Evolutionary conservation across 1,140 invertebrate species (phyloP), one percentile per base, ranked within the genome.

Genomic region (Philopotamus ludificatus): DNA sequence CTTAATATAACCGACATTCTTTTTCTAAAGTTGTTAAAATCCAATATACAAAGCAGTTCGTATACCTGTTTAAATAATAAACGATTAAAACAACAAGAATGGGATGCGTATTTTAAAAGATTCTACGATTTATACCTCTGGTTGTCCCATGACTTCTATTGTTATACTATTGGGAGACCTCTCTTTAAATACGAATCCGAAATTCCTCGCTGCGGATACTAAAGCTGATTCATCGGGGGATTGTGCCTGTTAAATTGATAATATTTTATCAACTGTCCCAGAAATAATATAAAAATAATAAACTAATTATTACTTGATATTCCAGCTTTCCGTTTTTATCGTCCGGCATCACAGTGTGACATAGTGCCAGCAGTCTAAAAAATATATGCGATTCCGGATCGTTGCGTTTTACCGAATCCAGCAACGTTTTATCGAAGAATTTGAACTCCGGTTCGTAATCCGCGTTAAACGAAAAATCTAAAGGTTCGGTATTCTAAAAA

Each of bases 1-100:
- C 90, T 85, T 68, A 97, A 83, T 74, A 99, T 96, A 53, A 99
- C 97, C 54, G 97, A 99, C 97, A 99, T 99, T 78, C 97, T 84
- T 84, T 99, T 99, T 64, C 97, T 84, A 69, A 97, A 91, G 82
- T 99, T 99, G 83, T 99, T 98, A 77, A 99, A 99, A 82, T 99
- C 97, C 63, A 99, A 84, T 77, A 99, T 99, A 79, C 94, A 95
- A 45, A 99, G 83, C 47, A 99, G 83, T 76, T 99, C 95, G 78
- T 98, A 95, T 7, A 78, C 76, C 77, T 84, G 73, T 28, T 77
- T 59, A 71, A 39, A 15, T 15, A 25, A 25, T 50, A 3, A 50
- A 21, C 26, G 9, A 15, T 55, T 10, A 34, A 34, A 34, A 34
- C 4, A 34, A 34, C 12, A 7, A 4, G 4, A 7, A 12, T 12